Evolutionary conservation across 2,888 invertebrate species (phyloP), one percentile per base, ranked within the genome.

Genomic region (Leistus spinibarbis): DNA sequence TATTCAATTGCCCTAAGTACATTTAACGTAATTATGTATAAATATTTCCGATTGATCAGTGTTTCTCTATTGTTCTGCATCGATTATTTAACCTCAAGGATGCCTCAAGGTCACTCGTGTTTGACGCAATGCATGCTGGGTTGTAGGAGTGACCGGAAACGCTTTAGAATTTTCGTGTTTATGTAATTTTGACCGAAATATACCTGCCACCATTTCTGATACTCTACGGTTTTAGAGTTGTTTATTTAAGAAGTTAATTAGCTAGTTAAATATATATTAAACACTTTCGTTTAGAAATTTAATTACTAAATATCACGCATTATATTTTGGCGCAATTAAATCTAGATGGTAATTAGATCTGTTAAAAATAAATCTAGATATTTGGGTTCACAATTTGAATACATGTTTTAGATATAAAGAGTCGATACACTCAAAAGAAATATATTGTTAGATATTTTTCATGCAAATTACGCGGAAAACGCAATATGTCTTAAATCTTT

Each of bases 41-140:
- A 56, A 19, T 19, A 19, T 56, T 4, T 16, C 56, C 16, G 16
- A 56, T 56, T 56, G 56, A 56, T 19, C 16, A 60, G 60, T 56
- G 56, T 56, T n/a, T 16, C 17, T 69, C 23, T 69, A 22, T 24
- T 17, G 68, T 69, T 24, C n/a, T 71, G n/a, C 54, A 71, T 71
- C 53, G 71, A 71, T 71, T 71, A 54, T 54, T 22, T 71, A 64
- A 54, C 20, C 20, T 71, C 64, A 71, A 70, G 70, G 70, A n/a
- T n/a, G n/a, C n/a, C 63, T 27, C 27, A 27, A 40, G 40, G 40
- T 40, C 40, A 40, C 13, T 40, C 40, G 40, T 40, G 40, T 40
- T 40, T 40, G 40, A 40, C 40, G 40, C 40, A 40, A 40, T 40
- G 23, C 66, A 53, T 53, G 40, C 10, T 19, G 56, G 10, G 24